phyloP scores from a whole-genome alignment of 2,888 invertebrate species.

The Nomada fabriciana region DNA sequence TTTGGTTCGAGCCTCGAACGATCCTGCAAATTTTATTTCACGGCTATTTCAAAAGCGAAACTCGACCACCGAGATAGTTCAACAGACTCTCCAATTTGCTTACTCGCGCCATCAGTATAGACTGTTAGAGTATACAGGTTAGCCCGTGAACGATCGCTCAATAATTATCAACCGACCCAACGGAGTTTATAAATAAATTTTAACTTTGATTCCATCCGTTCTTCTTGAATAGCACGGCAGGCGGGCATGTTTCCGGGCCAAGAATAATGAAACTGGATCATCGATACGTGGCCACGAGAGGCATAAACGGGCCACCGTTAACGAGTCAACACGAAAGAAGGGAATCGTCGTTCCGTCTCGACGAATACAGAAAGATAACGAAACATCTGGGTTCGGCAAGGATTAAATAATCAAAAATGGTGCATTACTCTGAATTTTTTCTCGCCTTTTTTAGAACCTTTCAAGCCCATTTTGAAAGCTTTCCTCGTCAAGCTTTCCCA shows the following conservation, averaged over 20 bases:
- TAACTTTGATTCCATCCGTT: conserved; percentile 35
- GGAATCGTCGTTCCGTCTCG: background rate
- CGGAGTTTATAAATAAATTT: conserved; percentile 30
- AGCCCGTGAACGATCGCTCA: conserved; percentile 28
- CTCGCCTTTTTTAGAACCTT: no score
- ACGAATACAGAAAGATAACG: conserved; percentile 29
- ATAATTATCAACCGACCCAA: conserved; percentile 40
- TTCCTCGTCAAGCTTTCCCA: no score
- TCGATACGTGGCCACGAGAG: conserved; percentile 17
- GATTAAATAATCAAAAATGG: background rate
- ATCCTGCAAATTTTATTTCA: background rate
- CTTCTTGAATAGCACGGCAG: conserved; percentile 23
- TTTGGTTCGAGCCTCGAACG: background rate
- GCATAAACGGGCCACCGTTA: conserved; percentile 16
- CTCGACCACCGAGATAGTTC: background rate
- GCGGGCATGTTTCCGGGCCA: conserved; percentile 27
- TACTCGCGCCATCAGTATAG: background rate
- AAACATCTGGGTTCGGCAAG: no score
- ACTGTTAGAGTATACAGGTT: background rate
- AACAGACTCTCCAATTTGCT: conserved; percentile 6
- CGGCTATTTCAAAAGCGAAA: background rate
- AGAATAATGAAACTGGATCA: conserved; percentile 42
- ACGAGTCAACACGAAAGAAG: background rate
- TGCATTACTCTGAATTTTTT: no score
- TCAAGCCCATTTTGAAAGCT: no score